These are phyloP conservation scores for Archilochus colubris DNA, from an alignment of 2,113 vertebrate genomes.

Conservation along the genomic window DNA sequence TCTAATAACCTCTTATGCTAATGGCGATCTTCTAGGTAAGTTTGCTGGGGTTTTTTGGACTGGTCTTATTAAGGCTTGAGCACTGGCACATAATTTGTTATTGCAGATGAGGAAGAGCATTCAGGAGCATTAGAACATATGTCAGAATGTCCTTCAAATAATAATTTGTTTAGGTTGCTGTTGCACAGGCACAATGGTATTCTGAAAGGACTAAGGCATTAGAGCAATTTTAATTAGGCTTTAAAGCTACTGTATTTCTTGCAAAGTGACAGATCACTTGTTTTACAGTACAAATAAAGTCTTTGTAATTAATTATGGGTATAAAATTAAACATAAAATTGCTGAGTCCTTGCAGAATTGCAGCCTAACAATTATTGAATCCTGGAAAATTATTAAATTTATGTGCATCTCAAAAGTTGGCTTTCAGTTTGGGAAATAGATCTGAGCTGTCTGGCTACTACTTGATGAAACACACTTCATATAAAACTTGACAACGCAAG, in stretches of 20 bases:
- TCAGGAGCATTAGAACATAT: not conserved
- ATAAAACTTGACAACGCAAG: not conserved
- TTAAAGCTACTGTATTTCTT: slow-evolving; percentile 4
- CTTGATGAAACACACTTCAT: not conserved
- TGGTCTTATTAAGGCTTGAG: not conserved
- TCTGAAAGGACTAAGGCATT: not conserved
- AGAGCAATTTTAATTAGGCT: not conserved
- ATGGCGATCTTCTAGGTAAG: not conserved
- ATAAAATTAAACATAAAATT: slow-evolving; percentile 11
- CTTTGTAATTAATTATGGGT: not conserved
- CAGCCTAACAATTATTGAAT: not conserved
- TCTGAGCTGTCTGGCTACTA: not conserved
- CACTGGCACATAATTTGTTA: not conserved
- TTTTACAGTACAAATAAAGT: slow-evolving; percentile 17
- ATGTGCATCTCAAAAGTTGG: not conserved
- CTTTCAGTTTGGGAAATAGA: not conserved
- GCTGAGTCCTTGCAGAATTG: not conserved
- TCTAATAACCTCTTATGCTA: not conserved
- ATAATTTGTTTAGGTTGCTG: slow-evolving; percentile 1
- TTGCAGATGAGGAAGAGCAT: not conserved
- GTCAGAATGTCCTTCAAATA: not conserved
- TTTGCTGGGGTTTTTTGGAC: not conserved
- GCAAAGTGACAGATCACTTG: not conserved
- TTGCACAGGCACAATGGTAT: not conserved
- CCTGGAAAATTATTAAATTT: not conserved